phyloP scores from a whole-genome alignment of 2,888 invertebrate genomes.

The Adelphocoris suturalis region DNA sequence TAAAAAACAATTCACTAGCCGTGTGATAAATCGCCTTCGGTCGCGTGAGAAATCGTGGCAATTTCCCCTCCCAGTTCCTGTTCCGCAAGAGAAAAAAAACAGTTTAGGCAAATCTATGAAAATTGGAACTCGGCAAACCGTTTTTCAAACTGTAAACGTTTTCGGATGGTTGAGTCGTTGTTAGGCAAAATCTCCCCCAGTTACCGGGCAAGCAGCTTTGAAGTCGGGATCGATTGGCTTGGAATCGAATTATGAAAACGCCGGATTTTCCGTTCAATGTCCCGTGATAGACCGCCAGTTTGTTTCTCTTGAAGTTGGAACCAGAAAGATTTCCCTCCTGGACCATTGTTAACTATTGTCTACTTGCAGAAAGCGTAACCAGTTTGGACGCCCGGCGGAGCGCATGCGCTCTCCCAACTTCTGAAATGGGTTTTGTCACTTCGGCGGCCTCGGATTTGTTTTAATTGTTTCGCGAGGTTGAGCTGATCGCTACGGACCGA shows the following conservation, averaged over 20 bases:
- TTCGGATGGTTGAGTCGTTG: constrained; percentile 38
- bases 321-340: constrained; percentile 14
- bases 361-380: constrained; percentile 44
- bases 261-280: constrained; percentile 44
- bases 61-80: background rate
- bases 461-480: constrained; percentile 32
- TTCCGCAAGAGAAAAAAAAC: background rate
- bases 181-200: constrained; percentile 17
- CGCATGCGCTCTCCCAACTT: background rate
- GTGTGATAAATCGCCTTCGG: background rate
- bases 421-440: constrained; percentile 12
- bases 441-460: constrained; percentile 25
- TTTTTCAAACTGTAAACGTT: constrained; percentile 37
- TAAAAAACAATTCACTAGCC: background rate
- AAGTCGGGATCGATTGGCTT: constrained; percentile 1
- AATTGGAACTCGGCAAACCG: background rate
- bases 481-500: constrained; percentile 12
- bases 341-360: constrained; percentile 35
- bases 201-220: background rate
- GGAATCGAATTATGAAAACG: constrained; percentile 46
- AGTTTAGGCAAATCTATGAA: background rate
- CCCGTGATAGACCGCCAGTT: constrained; percentile 23
- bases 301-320: background rate
- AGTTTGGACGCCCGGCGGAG: background rate
- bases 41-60: constrained; percentile 4